These are phyloP conservation scores for Cecropterus lyciades DNA, from an alignment of 1,140 invertebrate genomes.

Conservation along the genomic window DNA sequence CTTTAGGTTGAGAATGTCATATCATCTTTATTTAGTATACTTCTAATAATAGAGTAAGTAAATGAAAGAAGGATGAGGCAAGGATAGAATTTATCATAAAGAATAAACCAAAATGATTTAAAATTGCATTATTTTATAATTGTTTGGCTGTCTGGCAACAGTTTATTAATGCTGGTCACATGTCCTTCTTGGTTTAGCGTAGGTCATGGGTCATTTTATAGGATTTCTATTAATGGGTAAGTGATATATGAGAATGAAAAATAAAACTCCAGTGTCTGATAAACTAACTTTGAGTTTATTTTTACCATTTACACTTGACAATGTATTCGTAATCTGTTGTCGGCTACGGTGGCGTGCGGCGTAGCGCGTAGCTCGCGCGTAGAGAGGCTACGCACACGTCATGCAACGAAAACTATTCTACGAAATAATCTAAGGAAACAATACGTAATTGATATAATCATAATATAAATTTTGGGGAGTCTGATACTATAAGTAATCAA, in stretches of 20 bases:
- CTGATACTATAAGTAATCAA: constrained; percentile 33
- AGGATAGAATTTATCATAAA: too few species aligned
- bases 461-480: constrained; percentile 18
- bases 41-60: too few species aligned
- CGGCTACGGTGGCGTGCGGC: constrained; percentile 72
- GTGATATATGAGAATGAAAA: constrained; percentile 48
- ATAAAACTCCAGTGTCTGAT: constrained; percentile 81
- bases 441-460: constrained; percentile 16
- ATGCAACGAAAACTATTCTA: constrained; percentile 52
- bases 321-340: constrained; percentile 84
- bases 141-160: too few species aligned
- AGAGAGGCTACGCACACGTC: constrained; percentile 66
- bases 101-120: too few species aligned
- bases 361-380: constrained; percentile 76
- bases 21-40: too few species aligned
- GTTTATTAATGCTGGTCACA: too few species aligned
- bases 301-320: constrained; percentile 86
- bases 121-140: too few species aligned
- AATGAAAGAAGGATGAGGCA: too few species aligned
- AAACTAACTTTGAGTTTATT: constrained; percentile 86
- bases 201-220: too few species aligned
- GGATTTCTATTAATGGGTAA: too few species aligned
- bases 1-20: too few species aligned
- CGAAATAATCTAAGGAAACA: constrained; percentile 28
- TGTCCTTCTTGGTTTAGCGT: too few species aligned